Base-by-base conservation (phyloP, 2,113 vertebrate genomes). In the Australoheros scitulus region DNA sequence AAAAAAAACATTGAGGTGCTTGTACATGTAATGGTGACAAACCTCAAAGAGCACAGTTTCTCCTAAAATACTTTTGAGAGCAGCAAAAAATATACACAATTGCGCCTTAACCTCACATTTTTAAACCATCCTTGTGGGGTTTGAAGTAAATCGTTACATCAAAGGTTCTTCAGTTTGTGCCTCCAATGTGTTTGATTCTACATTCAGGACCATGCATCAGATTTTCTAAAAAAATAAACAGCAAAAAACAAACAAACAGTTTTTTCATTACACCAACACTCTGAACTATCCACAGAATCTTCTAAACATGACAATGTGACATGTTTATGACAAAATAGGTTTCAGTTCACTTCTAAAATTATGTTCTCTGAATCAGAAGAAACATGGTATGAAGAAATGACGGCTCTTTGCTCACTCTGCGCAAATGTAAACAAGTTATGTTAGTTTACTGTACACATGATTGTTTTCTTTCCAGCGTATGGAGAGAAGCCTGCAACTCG, bases 21-120 rank as follows among this genome's bases (percentile, higher is more conserved):
- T 70, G 43, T 70, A 70, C 58, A 52, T 70, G 43, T 70, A 70
- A 70, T 70, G 70, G 76, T 43, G 63, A 77, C 63, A 43, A 38
- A 83, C 47, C 38, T 52, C 47, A 72, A 29, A 68, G 47, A 36
- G 22, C 18, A n/a, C 15, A 6, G 18, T 18, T 56, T 56, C 47
- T 55, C 1, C 59, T 13, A 5, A 65, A 56, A 3, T 8, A 22
- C 2, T 38, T 34, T 38, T 41, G 0, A 68, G 13, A 1, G 29
- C 17, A 18, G 7, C 24, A 20, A 52, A 68, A 80, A 34, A 36
- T 20, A 2, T 14, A 68, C 22, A 80, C 17, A 58, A 10, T 32
- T 14, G 32, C 57, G 0, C 17, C 55, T 68, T 14, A 29, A 32
- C 43, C 0, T 72, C 15, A 29, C 4, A 55, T 55, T 55, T 55